Conservation (phyloP, 23 tunicate genomes). For the Botrylloides violaceus region DNA sequence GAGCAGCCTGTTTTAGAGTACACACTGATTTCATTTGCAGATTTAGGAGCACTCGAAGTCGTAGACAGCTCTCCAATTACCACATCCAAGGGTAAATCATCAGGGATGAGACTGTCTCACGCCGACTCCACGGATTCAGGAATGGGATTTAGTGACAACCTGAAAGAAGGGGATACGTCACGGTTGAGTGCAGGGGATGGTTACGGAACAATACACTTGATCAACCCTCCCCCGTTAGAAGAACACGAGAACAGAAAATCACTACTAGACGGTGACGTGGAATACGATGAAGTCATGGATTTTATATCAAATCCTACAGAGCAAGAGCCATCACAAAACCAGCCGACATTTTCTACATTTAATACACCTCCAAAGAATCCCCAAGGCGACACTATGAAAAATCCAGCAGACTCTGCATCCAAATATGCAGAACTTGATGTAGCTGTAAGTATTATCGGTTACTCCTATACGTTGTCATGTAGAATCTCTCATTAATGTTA, state of each 20-base stretch:
- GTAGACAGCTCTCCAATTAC: not conserved
- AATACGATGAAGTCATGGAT: constrained; percentile 71
- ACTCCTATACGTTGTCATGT: no score
- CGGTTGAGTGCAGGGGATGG: constrained; percentile 12
- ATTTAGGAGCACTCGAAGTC: not conserved
- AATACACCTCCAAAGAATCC: not conserved
- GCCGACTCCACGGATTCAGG: constrained; percentile 29
- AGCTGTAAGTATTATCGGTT: constrained; percentile 64
- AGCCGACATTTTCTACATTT: not conserved
- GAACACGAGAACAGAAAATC: constrained; percentile 19
- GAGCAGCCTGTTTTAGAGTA: no score
- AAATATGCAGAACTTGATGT: constrained; percentile 75
- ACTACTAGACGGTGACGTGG: constrained; percentile 41
- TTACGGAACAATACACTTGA: constrained; percentile 16
- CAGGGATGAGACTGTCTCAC: not conserved
- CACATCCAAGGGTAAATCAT: not conserved
- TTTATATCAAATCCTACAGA: constrained; percentile 46
- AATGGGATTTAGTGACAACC: constrained; percentile 32
- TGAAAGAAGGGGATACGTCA: not conserved
- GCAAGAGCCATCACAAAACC: not conserved
- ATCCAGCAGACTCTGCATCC: constrained; percentile 7
- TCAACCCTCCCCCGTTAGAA: constrained; percentile 2
- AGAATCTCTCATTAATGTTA: no score
- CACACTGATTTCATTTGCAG: constrained; percentile 1
- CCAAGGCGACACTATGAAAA: not conserved